Evolutionary conservation across 2,888 invertebrate species (phyloP), one percentile per base, ranked within the genome.

Genomic region (Folsomia manolachei): DNA sequence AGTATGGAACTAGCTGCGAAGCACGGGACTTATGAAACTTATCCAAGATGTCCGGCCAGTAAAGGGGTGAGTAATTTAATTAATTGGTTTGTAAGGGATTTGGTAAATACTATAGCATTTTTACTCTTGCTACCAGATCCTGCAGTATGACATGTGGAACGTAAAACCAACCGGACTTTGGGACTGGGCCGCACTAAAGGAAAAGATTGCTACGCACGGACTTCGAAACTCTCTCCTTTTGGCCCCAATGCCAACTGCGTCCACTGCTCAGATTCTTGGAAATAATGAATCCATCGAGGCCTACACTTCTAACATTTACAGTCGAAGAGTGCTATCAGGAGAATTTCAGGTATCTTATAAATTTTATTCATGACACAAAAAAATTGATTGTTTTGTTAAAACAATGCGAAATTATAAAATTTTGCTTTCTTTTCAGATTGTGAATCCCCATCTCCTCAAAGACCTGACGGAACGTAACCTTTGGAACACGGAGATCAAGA

Each of bases 261-360:
- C 97, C 0, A 99, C 98, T 0, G 98, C 99, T 1, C 98, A 99
- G 85, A 99, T 99, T 82, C 88, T 99, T 62, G 99, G 99, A 21
- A 99, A 99, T 83, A 99, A 98, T 83, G 98, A 99, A 84, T 94
- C 97, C 0, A 92, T 97, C 82, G 99, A 99, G 84, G 95, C 99
- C 0, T 99, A 97, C 84, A 98, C 97, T 0, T 96, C 94, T 51
- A 99, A 99, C 83, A 94, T 99, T 81, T 99, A 98, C 84, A 91
- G 92, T 23, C 87, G 98, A 79, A 87, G 97, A 66, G 98, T 99
- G 0, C 86, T 97, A 2, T 96, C 96, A 1, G 98, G 98, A 0
- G 97, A 97, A 85, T 97, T 97, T 83, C 87, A 87, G 84, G 85
- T 86, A 79, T 63, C n/a, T n/a, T n/a, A n/a, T n/a, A n/a, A n/a